Evolutionary conservation across 2,113 vertebrate genomes (phyloP).

Genomic region (Poeciliopsis occidentalis): DNA sequence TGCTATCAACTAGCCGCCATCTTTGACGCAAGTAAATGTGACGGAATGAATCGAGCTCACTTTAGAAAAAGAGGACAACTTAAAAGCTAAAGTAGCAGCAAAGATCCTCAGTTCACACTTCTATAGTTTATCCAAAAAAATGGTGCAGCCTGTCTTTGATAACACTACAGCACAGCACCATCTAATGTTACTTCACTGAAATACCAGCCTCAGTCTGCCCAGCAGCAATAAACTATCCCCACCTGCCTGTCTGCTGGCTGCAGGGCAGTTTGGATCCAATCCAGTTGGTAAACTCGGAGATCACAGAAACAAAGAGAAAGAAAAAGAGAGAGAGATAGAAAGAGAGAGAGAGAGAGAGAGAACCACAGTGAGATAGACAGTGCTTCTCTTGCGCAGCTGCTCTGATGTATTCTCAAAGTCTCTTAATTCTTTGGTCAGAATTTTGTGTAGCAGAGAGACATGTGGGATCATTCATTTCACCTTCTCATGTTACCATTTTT

Average conservation of each 20-base stretch:
- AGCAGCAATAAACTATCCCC: conserved; percentile 31
- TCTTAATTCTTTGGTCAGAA: conserved; percentile 10
- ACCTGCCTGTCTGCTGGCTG: conserved; percentile 27
- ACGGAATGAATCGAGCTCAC: not conserved
- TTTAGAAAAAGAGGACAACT: conserved; percentile 6
- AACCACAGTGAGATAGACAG: conserved; percentile 22
- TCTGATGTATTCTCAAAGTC: not conserved
- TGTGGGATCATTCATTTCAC: not conserved
- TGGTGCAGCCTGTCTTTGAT: conserved; percentile 22
- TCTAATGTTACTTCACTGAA: conserved; percentile 49
- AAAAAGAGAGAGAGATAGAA: conserved; percentile 27
- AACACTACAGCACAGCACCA: conserved; percentile 40
- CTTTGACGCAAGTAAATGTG: not conserved
- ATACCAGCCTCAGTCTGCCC: conserved; percentile 32
- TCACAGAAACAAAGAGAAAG: conserved; percentile 39
- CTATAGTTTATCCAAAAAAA: conserved; percentile 42
- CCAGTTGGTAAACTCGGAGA: conserved; percentile 48
- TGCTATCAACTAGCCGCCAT: not conserved
- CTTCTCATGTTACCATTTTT: not conserved
- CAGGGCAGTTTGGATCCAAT: conserved; percentile 38
- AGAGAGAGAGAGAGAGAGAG: conserved; percentile 20
- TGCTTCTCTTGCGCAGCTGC: conserved; percentile 14
- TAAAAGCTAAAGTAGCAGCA: conserved; percentile 1
- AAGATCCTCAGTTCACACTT: conserved; percentile 17
- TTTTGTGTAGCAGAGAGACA: not conserved